Percentiles rank a stretch among this genome's conserved stretches.
Evolutionary conservation across 2,888 invertebrate genomes (phyloP).

Genomic region (Metacarcinus magister): DNA sequence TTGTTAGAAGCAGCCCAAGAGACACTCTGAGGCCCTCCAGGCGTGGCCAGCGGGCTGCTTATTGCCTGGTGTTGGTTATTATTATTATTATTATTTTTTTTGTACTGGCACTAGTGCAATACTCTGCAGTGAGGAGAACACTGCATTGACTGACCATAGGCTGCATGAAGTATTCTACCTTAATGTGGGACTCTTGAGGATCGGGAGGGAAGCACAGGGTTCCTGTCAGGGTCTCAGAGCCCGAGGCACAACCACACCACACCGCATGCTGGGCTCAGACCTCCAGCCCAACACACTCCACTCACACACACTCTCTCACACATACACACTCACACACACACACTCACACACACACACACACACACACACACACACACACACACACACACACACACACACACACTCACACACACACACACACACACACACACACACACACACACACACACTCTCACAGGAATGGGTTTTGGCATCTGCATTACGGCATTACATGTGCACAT

Average conservation of each 20-base stretch:
- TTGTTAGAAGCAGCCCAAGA: slow-evolving; percentile 40
- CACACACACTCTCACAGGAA: background rate
- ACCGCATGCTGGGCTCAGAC: slow-evolving; percentile 41
- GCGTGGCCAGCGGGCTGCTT: background rate
- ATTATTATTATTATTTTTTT: background rate
- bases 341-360: slow-evolving; percentile 20
- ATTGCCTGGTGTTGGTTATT: slow-evolving; percentile 58
- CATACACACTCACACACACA: slow-evolving; percentile 19
- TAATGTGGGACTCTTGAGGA: slow-evolving; percentile 17
- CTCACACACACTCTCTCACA: slow-evolving; percentile 3
- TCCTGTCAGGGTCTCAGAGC: background rate
- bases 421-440: background rate
- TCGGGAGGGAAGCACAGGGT: background rate
- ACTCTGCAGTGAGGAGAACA: background rate
- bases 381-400: slow-evolving; percentile 35
- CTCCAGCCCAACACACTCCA: slow-evolving; percentile 41
- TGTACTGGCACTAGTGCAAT: slow-evolving; percentile 18
- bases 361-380: slow-evolving; percentile 22
- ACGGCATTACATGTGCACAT: background rate
- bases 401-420: slow-evolving; percentile 19
- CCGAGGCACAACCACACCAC: background rate
- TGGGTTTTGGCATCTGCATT: background rate
- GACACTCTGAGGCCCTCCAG: slow-evolving; percentile 37
- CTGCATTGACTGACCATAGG: background rate
- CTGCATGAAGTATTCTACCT: slow-evolving; percentile 43